phyloP scores from a whole-genome alignment of 2,888 invertebrate genomes.

The Anticlea derivata region DNA sequence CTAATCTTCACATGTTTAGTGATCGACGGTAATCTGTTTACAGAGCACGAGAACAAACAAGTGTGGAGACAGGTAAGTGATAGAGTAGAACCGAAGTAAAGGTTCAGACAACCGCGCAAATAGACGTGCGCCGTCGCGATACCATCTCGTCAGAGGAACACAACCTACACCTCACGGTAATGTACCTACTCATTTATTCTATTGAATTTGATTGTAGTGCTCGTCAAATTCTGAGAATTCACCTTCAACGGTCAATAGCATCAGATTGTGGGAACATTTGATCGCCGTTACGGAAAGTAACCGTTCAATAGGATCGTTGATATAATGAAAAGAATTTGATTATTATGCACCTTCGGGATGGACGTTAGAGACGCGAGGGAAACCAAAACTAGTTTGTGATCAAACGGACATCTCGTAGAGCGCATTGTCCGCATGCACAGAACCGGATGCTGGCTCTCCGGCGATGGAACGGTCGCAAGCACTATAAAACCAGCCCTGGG shows the following conservation, averaged over 20 bases:
- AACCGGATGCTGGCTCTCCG: slow-evolving; percentile 80
- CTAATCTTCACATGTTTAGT: slow-evolving; percentile 36
- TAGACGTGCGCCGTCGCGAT: slow-evolving; percentile 12
- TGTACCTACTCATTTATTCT: slow-evolving; percentile 29
- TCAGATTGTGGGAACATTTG: slow-evolving; percentile 36
- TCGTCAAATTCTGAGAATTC: slow-evolving; percentile 30
- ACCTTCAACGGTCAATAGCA: slow-evolving; percentile 21
- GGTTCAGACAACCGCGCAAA: slow-evolving; percentile 2
- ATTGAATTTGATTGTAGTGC: slow-evolving; percentile 35
- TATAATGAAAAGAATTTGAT: slow-evolving; percentile 74
- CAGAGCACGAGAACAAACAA: not conserved
- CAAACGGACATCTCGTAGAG: slow-evolving; percentile 71
- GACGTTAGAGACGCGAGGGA: slow-evolving; percentile 59
- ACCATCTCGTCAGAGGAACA: slow-evolving; percentile 16
- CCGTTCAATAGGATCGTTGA: slow-evolving; percentile 65
- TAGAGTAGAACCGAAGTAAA: not conserved
- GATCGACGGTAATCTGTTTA: slow-evolving; percentile 35
- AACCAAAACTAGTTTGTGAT: slow-evolving; percentile 75
- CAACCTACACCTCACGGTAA: slow-evolving; percentile 17
- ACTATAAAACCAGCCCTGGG: slow-evolving; percentile 68
- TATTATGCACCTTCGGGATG: slow-evolving; percentile 67
- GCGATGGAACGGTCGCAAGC: slow-evolving; percentile 68
- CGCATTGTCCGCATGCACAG: slow-evolving; percentile 75
- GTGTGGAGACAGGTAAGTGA: not conserved
- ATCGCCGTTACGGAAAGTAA: slow-evolving; percentile 61